A percentile compares a stretch with the other conserved stretches of the same genome.
phyloP scores from a whole-genome alignment of 2,888 invertebrate genomes.

The Rotaria sp. region DNA sequence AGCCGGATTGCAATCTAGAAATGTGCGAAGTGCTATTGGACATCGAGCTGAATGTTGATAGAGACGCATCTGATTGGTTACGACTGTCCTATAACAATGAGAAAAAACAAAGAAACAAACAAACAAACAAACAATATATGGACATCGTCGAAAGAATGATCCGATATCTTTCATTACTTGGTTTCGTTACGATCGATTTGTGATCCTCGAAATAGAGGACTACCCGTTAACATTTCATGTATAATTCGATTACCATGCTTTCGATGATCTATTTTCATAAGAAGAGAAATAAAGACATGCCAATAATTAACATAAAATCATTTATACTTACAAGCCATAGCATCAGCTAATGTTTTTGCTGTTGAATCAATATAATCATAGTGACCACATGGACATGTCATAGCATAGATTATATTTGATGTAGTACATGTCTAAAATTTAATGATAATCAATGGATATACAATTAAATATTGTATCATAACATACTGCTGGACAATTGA shows the following conservation, averaged over 20 bases:
- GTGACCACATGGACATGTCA: slow-evolving; percentile 26
- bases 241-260: neutral
- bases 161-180: neutral
- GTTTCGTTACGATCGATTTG: neutral
- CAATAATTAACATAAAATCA: too few species aligned
- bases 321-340: neutral
- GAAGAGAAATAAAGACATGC: neutral
- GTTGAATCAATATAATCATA: slow-evolving; percentile 22
- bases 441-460: neutral
- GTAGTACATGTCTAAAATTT: neutral
- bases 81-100: neutral
- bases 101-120: too few species aligned
- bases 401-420: neutral
- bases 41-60: slow-evolving; percentile 6
- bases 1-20: neutral
- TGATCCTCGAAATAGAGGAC: neutral
- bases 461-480: neutral
- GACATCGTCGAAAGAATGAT: neutral
- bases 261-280: slow-evolving; percentile 2
- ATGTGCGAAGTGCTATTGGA: neutral
- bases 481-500: neutral
- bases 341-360: neutral
- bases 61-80: neutral
- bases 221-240: neutral
- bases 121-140: neutral